A percentile compares a stretch with the other conserved stretches of the same genome.
phyloP scores from a whole-genome alignment of 1,140 invertebrate species.

The Pseudobourletiella spinata region DNA sequence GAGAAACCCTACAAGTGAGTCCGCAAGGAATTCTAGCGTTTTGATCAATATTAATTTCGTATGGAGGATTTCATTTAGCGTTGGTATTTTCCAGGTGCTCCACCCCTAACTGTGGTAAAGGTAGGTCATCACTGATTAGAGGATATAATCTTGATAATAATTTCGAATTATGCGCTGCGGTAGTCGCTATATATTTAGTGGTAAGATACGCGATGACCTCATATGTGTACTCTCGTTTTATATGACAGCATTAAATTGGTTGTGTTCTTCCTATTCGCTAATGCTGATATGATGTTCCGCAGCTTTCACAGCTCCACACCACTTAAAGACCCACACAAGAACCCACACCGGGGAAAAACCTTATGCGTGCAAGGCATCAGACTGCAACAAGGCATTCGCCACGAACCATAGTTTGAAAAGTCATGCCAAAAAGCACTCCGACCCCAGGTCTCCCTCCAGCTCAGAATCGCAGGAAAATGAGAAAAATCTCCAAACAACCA shows the following conservation, averaged over 20 bases:
- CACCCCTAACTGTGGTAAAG: slow-evolving; percentile 3
- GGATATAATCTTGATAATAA: slow-evolving; percentile 23
- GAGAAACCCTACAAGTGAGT: slow-evolving; percentile 82
- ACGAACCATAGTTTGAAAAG: slow-evolving; percentile 71
- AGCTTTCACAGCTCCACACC: slow-evolving; percentile 85
- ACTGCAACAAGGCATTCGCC: slow-evolving; percentile 67
- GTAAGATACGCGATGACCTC: too few relatives aligned
- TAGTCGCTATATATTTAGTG: too few relatives aligned
- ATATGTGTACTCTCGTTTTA: too few relatives aligned
- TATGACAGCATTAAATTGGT: too few relatives aligned
- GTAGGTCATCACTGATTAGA: neutral
- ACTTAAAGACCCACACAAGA: slow-evolving; percentile 74
- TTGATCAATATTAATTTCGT: slow-evolving; percentile 1
- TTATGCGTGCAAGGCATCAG: slow-evolving; percentile 60
- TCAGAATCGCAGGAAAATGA: neutral
- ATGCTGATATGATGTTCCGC: too few relatives aligned
- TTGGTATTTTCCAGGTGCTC: slow-evolving; percentile 19
- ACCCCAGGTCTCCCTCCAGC: neutral
- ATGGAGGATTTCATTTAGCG: neutral
- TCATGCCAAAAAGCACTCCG: slow-evolving; percentile 43
- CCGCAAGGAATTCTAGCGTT: slow-evolving; percentile 8
- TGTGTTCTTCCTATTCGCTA: slow-evolving; percentile 62
- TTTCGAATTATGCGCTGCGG: too few relatives aligned
- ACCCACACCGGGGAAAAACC: slow-evolving; percentile 68
- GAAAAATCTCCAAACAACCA: neutral